Conservation (phyloP, 2,113 vertebrate genomes). For the Pangasianodon gigas region DNA sequence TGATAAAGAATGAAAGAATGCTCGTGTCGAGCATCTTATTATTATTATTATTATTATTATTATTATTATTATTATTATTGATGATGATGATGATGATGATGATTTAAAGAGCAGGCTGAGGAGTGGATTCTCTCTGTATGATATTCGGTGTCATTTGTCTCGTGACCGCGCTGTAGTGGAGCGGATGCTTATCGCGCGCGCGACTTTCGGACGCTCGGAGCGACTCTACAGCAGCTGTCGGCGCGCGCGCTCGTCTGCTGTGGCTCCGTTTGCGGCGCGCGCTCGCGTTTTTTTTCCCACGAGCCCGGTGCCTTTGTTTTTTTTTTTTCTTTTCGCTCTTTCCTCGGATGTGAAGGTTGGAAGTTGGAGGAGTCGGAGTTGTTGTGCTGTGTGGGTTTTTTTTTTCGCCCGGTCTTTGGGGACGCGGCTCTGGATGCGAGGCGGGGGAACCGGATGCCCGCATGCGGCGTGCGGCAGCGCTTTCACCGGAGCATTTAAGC, state of each 20-base stretch:
- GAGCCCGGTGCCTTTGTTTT: too few relatives aligned
- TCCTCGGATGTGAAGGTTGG: constrained; percentile 66
- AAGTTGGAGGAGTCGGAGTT: constrained; percentile 36
- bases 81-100: not conserved
- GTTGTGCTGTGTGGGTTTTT: constrained; percentile 52
- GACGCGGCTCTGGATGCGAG: constrained; percentile 68
- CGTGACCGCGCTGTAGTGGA: constrained; percentile 56
- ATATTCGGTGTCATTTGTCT: constrained; percentile 64
- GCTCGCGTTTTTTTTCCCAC: not conserved
- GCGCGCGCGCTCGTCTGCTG: constrained; percentile 56
- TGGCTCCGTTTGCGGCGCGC: constrained; percentile 10
- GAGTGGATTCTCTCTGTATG: not conserved
- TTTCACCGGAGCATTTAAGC: constrained; percentile 67
- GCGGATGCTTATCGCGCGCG: not conserved
- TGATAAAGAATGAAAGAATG: not conserved
- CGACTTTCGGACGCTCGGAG: constrained; percentile 28
- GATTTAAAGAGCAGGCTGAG: not conserved
- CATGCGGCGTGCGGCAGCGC: constrained; percentile 69
- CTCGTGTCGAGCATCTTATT: not conserved
- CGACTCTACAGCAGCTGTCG: constrained; percentile 2
- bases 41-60: not conserved
- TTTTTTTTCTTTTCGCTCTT: not conserved
- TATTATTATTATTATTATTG: not conserved
- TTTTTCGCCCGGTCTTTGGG: constrained; percentile 69
- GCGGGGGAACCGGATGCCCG: constrained; percentile 75